Percentiles rank a stretch among this genome's conserved stretches.
These are phyloP conservation scores for Philopotamus ludificatus DNA, from an alignment of 1,140 invertebrate species.

Conservation along the genomic window DNA sequence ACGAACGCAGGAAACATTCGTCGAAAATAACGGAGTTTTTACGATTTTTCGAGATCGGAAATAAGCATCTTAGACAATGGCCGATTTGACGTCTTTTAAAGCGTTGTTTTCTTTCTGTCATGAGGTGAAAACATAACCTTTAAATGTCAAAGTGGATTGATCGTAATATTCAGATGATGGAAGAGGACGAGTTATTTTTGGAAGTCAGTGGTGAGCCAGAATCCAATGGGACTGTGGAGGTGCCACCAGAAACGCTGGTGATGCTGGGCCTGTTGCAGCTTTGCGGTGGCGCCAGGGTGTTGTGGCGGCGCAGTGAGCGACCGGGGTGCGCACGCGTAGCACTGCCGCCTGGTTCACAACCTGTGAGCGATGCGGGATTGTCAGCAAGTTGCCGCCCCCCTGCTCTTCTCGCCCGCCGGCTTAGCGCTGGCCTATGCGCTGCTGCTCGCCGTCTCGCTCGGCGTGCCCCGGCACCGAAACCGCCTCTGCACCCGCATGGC, in stretches of 20 bases:
- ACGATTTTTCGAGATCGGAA: conserved; percentile 44
- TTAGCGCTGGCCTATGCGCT: conserved; percentile 1
- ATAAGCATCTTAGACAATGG: neutral
- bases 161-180: conserved; percentile 18
- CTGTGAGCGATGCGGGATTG: conserved; percentile 28
- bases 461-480: neutral
- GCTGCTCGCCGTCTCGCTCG: neutral
- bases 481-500: conserved; percentile 48
- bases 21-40: too few species aligned
- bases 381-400: too few species aligned
- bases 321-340: too few species aligned
- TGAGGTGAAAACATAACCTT: conserved; percentile 1
- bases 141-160: conserved; percentile 35
- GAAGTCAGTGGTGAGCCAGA: neutral
- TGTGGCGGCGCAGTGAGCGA: conserved; percentile 36
- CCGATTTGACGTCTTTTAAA: neutral
- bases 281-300: conserved; percentile 6
- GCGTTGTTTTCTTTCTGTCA: neutral
- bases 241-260: neutral
- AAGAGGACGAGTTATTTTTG: neutral
- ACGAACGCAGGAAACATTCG: too few species aligned
- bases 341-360: conserved; percentile 35
- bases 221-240: conserved; percentile 1
- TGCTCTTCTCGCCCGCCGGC: too few species aligned
- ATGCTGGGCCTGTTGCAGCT: neutral